Evolutionary conservation across 2,888 invertebrate genomes (phyloP), one percentile per base, ranked within the genome.

Genomic region (Alloscopus bannaensis): DNA sequence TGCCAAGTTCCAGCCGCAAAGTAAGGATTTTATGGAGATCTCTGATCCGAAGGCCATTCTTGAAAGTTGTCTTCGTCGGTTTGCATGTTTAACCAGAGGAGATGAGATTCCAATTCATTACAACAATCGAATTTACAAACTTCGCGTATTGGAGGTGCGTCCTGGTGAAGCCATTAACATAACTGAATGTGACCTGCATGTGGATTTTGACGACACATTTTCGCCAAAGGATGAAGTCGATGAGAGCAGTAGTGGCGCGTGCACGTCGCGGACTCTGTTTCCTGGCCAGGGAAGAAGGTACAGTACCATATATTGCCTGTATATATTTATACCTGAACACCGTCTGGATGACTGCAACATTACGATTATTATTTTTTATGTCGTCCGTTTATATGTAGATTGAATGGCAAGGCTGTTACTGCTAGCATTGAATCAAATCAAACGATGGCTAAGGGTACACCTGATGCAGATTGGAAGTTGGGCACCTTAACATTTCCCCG

Each of bases 1-100:
- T 89, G 97, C 98, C 1, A 96, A 97, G 88, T 98, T 99, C 89
- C 98, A 91, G 83, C 90, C 28, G 89, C 91, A 90, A 86, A 89
- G 89, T 36, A 88, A 88, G 42, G 91, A 91, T 79, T 91, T 92
- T 87, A 88, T 92, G 16, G 90, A 91, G 83, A 91, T 91, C 72
- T 89, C 90, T 11, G 91, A 91, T 87, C 91, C 91, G 1, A 90
- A 90, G 87, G 85, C 83, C 13, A 73, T 91, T 26, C 87, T 92
- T 36, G 91, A 91, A 87, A 90, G 91, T 86, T 90, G 90, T 47
- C 86, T 92, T 69, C 87, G 91, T 40, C 90, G 89, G 84, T 92
- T 91, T 88, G 90, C 91, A 18, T 91, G 91, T 86, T 88, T 91
- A 13, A 91, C 91, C 2, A 89, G 88, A 71, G 90, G 89, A 42